Conservation (phyloP, 1,140 invertebrate genomes). For the Ostrea denselamellosa region DNA sequence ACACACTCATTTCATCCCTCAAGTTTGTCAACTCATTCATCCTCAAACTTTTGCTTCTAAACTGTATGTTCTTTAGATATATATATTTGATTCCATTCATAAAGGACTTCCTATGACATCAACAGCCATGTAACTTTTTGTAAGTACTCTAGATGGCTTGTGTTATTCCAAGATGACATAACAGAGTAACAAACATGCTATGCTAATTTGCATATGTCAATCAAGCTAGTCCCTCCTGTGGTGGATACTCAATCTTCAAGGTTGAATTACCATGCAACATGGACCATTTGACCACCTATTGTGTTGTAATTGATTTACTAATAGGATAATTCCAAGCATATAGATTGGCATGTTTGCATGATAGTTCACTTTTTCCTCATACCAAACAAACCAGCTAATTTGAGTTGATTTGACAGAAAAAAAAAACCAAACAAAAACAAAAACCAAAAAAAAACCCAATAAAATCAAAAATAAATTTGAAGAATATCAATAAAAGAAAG, state of each 20-base stretch:
- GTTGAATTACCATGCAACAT: constrained; percentile 19
- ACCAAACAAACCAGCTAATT: not conserved
- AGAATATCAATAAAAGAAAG: not conserved
- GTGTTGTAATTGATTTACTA: constrained; percentile 37
- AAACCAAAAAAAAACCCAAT: not conserved
- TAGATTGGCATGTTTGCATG: constrained; percentile 33
- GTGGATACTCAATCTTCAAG: constrained; percentile 1
- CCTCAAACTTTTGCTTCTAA: not conserved
- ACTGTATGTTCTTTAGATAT: not conserved
- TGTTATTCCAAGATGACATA: constrained; percentile 23
- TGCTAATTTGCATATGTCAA: constrained; percentile 27
- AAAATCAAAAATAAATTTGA: not conserved
- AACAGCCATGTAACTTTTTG: constrained; percentile 7
- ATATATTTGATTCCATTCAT: not conserved
- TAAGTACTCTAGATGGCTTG: constrained; percentile 31
- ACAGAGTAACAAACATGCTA: constrained; percentile 40
- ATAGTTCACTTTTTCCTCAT: constrained; percentile 5
- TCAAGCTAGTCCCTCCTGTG: constrained; percentile 36
- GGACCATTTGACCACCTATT: constrained; percentile 30
- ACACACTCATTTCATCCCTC: constrained; percentile 35
- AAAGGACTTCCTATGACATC: not conserved
- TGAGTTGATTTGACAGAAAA: constrained; percentile 9
- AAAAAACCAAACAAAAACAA: not conserved
- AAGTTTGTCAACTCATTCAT: not conserved
- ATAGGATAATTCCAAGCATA: constrained; percentile 10